These are phyloP conservation scores for Philereme transversata DNA, from an alignment of 2,888 invertebrate genomes.

Conservation along the genomic window DNA sequence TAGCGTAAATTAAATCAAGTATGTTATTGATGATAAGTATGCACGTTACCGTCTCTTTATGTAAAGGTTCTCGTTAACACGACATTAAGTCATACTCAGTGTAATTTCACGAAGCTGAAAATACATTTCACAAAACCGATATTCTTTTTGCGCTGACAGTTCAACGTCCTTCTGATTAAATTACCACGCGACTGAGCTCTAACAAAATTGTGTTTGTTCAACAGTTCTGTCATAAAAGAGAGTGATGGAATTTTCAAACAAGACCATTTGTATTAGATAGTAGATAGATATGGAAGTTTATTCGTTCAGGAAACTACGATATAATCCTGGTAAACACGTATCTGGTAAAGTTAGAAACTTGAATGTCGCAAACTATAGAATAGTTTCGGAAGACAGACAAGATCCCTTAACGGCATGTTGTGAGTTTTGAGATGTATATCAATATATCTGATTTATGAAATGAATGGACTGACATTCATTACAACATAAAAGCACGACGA, in stretches of 20 bases:
- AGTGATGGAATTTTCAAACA: conserved; percentile 22
- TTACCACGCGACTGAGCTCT: conserved; percentile 22
- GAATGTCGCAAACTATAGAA: conserved; percentile 5
- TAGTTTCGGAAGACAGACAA: conserved; percentile 8
- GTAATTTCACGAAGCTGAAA: conserved; percentile 1
- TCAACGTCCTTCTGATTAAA: conserved; percentile 26
- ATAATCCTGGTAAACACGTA: conserved; percentile 4
- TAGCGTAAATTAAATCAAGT: too few relatives aligned
- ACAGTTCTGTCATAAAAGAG: conserved; percentile 24
- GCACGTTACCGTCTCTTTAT: too few relatives aligned
- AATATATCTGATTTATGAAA: not conserved
- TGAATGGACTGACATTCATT: not conserved
- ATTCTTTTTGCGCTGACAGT: conserved; percentile 19
- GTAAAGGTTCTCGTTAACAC: not conserved
- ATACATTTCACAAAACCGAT: conserved; percentile 12
- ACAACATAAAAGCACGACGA: not conserved
- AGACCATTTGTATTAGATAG: conserved; percentile 12
- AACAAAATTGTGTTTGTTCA: conserved; percentile 28
- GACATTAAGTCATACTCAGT: not conserved
- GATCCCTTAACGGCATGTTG: not conserved
- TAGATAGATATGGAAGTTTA: conserved; percentile 11
- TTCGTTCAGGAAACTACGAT: conserved; percentile 2
- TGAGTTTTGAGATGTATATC: not conserved
- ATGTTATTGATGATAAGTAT: too few relatives aligned
- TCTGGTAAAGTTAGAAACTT: not conserved